Percentiles rank a stretch among this genome's conserved stretches.
Conservation (phyloP, 2,113 vertebrate genomes). For the Anoura caudifer region DNA sequence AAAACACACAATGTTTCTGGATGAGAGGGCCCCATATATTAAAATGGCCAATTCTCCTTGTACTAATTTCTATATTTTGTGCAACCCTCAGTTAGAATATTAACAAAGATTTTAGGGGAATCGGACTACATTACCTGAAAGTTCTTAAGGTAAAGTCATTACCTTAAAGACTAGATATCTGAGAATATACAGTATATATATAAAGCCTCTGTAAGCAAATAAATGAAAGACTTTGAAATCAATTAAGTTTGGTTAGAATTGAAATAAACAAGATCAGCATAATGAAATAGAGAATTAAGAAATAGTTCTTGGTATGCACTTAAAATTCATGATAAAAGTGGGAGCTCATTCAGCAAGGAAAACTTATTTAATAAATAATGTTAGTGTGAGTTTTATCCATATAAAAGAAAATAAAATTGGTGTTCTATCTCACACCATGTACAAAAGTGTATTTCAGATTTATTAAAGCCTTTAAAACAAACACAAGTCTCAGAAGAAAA, state of each 20-base stretch:
- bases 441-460: slow-evolving; percentile 4
- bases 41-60: not conserved
- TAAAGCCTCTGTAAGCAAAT: not conserved
- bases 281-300: not conserved
- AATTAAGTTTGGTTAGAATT: not conserved
- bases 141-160: not conserved
- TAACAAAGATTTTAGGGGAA: not conserved
- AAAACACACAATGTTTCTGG: not conserved
- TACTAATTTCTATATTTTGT: not conserved
- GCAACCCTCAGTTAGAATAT: not conserved
- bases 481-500: not conserved
- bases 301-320: not conserved
- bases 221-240: not conserved
- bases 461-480: not conserved
- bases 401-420: slow-evolving; percentile 1
- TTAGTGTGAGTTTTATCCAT: not conserved
- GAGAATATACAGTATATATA: not conserved
- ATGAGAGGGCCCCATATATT: not conserved
- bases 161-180: not conserved
- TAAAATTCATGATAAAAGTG: not conserved
- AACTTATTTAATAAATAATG: not conserved
- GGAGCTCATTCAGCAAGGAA: not conserved
- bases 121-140: not conserved
- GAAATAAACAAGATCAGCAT: not conserved
- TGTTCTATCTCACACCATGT: not conserved